Evolutionary conservation across 2,888 invertebrate genomes (phyloP).

Genomic region (Falcaria lacertinaria): DNA sequence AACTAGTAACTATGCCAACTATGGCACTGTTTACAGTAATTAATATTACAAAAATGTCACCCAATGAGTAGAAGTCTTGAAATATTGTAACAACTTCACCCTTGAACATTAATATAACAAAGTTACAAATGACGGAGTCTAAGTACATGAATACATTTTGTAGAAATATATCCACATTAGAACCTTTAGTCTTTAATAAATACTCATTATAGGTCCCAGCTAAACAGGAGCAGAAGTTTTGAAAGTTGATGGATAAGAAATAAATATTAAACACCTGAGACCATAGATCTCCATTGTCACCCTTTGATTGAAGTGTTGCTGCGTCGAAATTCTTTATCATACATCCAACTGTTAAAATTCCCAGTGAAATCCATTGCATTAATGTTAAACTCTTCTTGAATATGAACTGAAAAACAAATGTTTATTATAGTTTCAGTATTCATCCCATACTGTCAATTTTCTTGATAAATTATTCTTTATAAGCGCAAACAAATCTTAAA

Average conservation of each 20-base stretch:
- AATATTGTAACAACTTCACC: constrained; percentile 83
- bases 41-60: constrained; percentile 85
- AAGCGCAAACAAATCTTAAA: too few relatives aligned
- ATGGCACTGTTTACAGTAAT: constrained; percentile 94
- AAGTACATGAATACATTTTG: constrained; percentile 98
- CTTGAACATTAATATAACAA: constrained; percentile 83
- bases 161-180: constrained; percentile 91
- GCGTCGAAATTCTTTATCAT: constrained; percentile 91
- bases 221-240: constrained; percentile 94
- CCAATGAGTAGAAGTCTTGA: constrained; percentile 76
- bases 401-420: constrained; percentile 82
- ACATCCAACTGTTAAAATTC: constrained; percentile 92
- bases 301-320: constrained; percentile 54
- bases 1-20: constrained; percentile 95
- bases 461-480: constrained; percentile 3
- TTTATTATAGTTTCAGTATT: too few relatives aligned
- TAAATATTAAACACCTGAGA: constrained; percentile 77
- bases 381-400: constrained; percentile 89
- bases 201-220: constrained; percentile 98
- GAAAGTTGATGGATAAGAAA: constrained; percentile 83
- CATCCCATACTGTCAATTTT: neutral
- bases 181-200: constrained; percentile 91
- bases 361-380: constrained; percentile 94
- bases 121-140: constrained; percentile 95
- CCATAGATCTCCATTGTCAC: constrained; percentile 43